Evolutionary conservation across 64 coral and sea anemone genomes (phyloP).

Genomic region (Montipora efflorescens): DNA sequence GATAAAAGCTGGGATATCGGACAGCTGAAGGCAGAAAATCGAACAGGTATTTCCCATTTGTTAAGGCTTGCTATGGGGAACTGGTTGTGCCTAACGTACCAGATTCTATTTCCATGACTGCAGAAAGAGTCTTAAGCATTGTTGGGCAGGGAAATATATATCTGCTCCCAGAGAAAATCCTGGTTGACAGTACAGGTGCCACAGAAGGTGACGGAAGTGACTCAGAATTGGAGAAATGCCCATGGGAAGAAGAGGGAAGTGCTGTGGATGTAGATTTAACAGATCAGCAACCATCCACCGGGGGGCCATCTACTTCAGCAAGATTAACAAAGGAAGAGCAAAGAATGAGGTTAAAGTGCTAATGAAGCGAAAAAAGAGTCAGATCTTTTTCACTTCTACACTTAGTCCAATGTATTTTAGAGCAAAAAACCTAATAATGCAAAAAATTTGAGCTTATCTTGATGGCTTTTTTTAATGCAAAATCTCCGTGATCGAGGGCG

Average conservation of each 20-base stretch:
- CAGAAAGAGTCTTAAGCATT: background rate
- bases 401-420: too few relatives aligned
- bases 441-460: too few relatives aligned
- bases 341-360: conserved; percentile 1
- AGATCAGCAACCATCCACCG: too few relatives aligned
- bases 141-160: background rate
- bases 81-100: conserved; percentile 4
- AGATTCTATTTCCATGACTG: background rate
- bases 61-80: conserved; percentile 44
- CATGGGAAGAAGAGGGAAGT: background rate
- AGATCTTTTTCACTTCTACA: too few relatives aligned
- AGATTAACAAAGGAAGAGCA: background rate
- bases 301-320: too few relatives aligned
- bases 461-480: too few relatives aligned
- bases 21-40: conserved; percentile 32
- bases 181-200: background rate
- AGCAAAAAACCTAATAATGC: too few relatives aligned
- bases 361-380: too few relatives aligned
- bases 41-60: conserved; percentile 55
- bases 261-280: too few relatives aligned
- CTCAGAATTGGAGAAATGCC: conserved; percentile 10
- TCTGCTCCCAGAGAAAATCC: background rate
- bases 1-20: conserved; percentile 40
- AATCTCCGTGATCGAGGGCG: too few relatives aligned
- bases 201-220: background rate